phyloP scores from a whole-genome alignment of 2,888 invertebrate species.

The Tinea semifulvella region DNA sequence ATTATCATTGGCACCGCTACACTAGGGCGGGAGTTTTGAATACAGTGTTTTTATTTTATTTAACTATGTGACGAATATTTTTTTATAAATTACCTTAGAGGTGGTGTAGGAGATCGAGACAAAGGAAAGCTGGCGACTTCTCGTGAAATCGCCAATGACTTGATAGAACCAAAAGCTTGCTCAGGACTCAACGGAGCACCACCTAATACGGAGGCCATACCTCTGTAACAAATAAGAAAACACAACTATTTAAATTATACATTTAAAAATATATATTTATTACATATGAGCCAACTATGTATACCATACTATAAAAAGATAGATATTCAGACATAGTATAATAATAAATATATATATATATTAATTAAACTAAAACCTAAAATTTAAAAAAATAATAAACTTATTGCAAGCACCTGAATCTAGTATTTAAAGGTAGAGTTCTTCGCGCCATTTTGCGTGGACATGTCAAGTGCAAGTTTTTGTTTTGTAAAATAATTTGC shows the following conservation, averaged over 20 bases:
- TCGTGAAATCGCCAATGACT: conserved; percentile 74
- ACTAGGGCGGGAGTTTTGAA: no score
- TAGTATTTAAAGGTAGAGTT: no score
- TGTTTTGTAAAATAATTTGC: no score
- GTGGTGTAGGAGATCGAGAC: conserved; percentile 77
- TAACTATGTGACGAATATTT: neutral
- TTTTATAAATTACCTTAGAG: conserved; percentile 49
- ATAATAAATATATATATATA: no score
- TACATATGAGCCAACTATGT: no score
- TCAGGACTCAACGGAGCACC: conserved; percentile 76
- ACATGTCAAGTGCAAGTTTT: no score
- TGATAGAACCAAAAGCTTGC: conserved; percentile 78
- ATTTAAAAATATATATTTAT: no score
- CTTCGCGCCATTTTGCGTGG: no score
- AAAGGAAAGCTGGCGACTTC: conserved; percentile 82
- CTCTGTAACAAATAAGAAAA: conserved; percentile 52
- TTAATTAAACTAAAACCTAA: no score
- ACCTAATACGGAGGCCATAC: conserved; percentile 72
- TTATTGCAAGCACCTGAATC: neutral
- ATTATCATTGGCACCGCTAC: neutral
- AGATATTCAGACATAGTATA: no score
- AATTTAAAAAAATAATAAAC: no score
- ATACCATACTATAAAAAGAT: no score
- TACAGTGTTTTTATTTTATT: neutral
- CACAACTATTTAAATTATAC: neutral